phyloP scores from a whole-genome alignment of 2,888 invertebrate species.

The Sceliomorpha sp. region DNA sequence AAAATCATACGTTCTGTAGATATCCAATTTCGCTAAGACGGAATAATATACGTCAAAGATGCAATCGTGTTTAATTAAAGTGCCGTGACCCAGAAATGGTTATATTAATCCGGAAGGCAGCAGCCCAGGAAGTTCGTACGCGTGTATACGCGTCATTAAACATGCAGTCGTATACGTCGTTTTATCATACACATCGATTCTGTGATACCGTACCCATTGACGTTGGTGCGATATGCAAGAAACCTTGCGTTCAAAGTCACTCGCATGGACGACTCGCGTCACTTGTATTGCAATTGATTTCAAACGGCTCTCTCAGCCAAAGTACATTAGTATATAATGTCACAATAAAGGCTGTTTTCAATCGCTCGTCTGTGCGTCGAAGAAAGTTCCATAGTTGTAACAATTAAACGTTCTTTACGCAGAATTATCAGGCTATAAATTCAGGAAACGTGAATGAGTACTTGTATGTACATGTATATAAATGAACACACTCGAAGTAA shows the following conservation, averaged over 20 bases:
- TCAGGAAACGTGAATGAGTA: too few species aligned
- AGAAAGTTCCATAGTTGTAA: too few species aligned
- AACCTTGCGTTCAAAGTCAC: constrained; percentile 43
- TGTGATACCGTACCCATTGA: constrained; percentile 33
- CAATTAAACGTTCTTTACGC: too few species aligned
- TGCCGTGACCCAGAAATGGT: constrained; percentile 67
- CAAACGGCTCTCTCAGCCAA: constrained; percentile 6
- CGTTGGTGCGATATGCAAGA: constrained; percentile 33
- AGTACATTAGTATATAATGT: background rate
- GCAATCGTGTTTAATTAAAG: constrained; percentile 70
- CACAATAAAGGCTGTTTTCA: too few species aligned
- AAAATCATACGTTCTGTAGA: constrained; percentile 29
- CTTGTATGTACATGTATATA: too few species aligned
- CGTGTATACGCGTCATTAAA: constrained; percentile 54
- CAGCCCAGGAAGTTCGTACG: constrained; percentile 34
- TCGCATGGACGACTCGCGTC: background rate
- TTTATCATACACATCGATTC: constrained; percentile 50
- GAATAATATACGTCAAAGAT: constrained; percentile 65
- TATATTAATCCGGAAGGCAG: constrained; percentile 64
- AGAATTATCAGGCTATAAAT: too few species aligned
- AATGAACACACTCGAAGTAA: too few species aligned
- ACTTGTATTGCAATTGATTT: constrained; percentile 24
- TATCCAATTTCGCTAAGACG: constrained; percentile 49
- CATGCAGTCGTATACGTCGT: constrained; percentile 50
- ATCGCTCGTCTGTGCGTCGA: too few species aligned